Evolutionary conservation across 1,140 invertebrate species (phyloP).

Genomic region (Drosophila pseudoananassae): DNA sequence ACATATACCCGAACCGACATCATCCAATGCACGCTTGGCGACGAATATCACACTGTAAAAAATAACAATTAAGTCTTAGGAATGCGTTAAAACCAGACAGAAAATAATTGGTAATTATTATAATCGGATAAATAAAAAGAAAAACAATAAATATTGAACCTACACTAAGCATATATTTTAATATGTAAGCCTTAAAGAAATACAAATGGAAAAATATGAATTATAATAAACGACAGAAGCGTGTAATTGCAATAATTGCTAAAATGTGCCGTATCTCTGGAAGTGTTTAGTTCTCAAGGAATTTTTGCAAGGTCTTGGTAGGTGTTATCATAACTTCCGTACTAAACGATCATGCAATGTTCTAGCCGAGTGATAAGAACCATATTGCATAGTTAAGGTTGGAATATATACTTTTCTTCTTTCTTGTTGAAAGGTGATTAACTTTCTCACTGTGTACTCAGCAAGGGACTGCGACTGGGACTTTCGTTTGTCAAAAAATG

Average conservation of each 20-base stretch:
- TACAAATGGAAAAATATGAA: slow-evolving; percentile 63
- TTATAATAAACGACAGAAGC: slow-evolving; percentile 70
- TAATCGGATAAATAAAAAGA: slow-evolving; percentile 67
- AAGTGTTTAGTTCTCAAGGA: neutral
- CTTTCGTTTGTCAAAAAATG: slow-evolving; percentile 48
- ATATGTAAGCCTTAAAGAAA: slow-evolving; percentile 82
- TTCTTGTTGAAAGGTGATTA: no score
- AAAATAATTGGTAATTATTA: slow-evolving; percentile 52
- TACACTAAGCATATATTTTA: slow-evolving; percentile 80
- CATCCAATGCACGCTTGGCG: slow-evolving; percentile 53
- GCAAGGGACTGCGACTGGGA: slow-evolving; percentile 6
- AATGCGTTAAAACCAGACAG: slow-evolving; percentile 41
- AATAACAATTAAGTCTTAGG: slow-evolving; percentile 55
- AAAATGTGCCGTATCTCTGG: neutral
- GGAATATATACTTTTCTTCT: no score
- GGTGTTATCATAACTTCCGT: slow-evolving; percentile 18
- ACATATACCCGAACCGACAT: slow-evolving; percentile 19
- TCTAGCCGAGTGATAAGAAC: slow-evolving; percentile 20
- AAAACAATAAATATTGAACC: slow-evolving; percentile 62
- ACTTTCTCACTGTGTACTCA: neutral
- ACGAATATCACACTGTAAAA: slow-evolving; percentile 62
- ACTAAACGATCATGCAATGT: slow-evolving; percentile 8
- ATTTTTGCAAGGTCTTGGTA: no score
- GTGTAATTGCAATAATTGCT: slow-evolving; percentile 59
- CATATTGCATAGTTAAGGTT: neutral